Conservation (phyloP, 2,888 invertebrate species). For the Chrysomela aeneicollis region DNA sequence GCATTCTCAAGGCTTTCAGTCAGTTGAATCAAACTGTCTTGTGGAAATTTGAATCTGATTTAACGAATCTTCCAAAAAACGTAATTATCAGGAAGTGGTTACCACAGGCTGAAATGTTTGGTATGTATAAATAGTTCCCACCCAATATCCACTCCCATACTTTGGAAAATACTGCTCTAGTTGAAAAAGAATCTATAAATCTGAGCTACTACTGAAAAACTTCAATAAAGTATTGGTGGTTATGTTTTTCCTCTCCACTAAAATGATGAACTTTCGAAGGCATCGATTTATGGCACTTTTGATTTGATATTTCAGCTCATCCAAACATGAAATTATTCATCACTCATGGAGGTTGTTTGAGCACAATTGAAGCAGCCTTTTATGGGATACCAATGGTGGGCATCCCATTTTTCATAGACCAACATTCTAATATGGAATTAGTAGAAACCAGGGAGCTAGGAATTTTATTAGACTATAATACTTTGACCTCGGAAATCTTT, state of each 20-base stretch:
- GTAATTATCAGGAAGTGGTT: slow-evolving; percentile 57
- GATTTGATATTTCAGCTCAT: background rate
- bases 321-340: slow-evolving; percentile 35
- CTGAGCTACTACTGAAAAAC: no score
- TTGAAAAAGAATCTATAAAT: no score
- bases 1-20: slow-evolving; percentile 54
- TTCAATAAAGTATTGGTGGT: no score
- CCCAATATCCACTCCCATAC: no score
- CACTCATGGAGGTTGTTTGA: slow-evolving; percentile 44
- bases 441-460: slow-evolving; percentile 48
- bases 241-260: no score
- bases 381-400: slow-evolving; percentile 44
- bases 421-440: slow-evolving; percentile 46
- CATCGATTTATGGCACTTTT: no score
- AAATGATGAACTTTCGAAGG: no score
- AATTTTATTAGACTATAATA: slow-evolving; percentile 39
- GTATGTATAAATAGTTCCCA: slow-evolving; percentile 40
- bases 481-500: slow-evolving; percentile 42
- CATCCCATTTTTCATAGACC: slow-evolving; percentile 47
- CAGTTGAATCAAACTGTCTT: slow-evolving; percentile 56
- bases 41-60: slow-evolving; percentile 58
- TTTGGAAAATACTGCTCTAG: no score
- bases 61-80: slow-evolving; percentile 54
- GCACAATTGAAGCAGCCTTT: slow-evolving; percentile 45
- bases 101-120: slow-evolving; percentile 59